Base-by-base conservation (phyloP, 2,113 vertebrate species). In the Prunella fulvescens region DNA sequence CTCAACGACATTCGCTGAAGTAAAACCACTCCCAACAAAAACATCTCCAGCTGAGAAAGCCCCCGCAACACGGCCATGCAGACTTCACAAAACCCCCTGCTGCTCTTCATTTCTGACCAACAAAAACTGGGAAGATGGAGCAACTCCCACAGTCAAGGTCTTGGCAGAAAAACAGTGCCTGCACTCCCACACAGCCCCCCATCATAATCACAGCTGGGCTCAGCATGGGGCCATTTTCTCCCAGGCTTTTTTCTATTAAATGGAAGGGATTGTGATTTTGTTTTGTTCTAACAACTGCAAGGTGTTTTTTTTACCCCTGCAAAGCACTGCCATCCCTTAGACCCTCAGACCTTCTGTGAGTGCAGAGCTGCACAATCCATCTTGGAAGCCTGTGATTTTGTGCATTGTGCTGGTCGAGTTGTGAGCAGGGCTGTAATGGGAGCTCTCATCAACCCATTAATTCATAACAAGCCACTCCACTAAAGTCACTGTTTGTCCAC, bases 31-130 rank as follows among this genome's bases (percentile, higher is more conserved):
- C 72, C 58, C 60, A 66, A 29, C 1, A 9, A 67, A 85, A 85
- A 25, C 12, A 77, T 25, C 67, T 69, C 60, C 10, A 42, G 74
- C 57, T 11, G 16, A 92, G 50, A 82, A 74, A 45, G 23, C 8
- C n/a, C 35, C 64, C 0, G 0, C 3, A 0, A 42, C 10, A 44
- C 5, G 73, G 64, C 8, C 7, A 0, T 2, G 2, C 29, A 66
- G 40, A 47, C 18, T 51, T 58, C 6, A 6, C 44, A 40, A 37
- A 66, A 33, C 16, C 9, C 22, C 35, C 56, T 33, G 60, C 1
- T 5, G 47, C 29, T 42, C 51, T 56, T 60, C 26, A 40, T 35
- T 60, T 95, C 71, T 76, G 57, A 64, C 44, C 1, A 1, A 40
- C 40, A 81, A 89, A 78, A 60, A 28, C 40, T 8, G 2, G 22